Conservation (phyloP, 2,113 vertebrate genomes). For the Todiramphus chloris region DNA sequence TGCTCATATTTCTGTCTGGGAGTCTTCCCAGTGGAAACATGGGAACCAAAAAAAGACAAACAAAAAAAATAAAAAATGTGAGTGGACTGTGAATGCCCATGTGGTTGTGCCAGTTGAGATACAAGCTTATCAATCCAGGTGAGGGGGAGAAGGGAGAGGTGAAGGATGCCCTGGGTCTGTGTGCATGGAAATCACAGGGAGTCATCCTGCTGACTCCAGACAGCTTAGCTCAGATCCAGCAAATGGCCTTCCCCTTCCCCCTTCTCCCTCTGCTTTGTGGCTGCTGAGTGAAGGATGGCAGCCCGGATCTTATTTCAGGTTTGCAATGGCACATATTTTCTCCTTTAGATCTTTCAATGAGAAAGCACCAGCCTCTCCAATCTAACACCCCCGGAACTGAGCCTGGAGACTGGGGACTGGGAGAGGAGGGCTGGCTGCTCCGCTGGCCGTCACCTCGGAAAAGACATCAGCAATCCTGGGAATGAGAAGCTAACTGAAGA, state of each 20-base stretch:
- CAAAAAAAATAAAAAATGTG: neutral
- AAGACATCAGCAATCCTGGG: neutral
- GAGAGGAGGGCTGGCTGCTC: neutral
- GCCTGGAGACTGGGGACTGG: rapidly evolving
- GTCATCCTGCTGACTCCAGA: neutral
- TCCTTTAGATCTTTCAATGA: neutral
- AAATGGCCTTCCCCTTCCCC: neutral
- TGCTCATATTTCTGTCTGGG: neutral
- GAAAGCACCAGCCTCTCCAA: neutral
- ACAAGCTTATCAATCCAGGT: rapidly evolving
- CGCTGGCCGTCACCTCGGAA: neutral
- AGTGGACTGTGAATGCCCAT: rapidly evolving
- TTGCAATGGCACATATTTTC: neutral
- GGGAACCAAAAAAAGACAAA: neutral
- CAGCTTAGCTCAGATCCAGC: neutral
- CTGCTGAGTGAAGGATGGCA: neutral
- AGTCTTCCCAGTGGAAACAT: rapidly evolving
- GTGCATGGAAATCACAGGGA: neutral
- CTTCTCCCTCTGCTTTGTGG: neutral
- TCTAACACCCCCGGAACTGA: neutral
- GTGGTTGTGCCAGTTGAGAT: rapidly evolving
- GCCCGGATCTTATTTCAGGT: constrained; percentile 41
- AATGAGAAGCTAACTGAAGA: neutral
- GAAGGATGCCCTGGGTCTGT: neutral
- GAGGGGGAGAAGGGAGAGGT: neutral